Percentiles rank a stretch among this genome's conserved stretches.
phyloP scores from a whole-genome alignment of 37 sponge, comb jelly and placozoan species.

The Spongilla lacustris region DNA sequence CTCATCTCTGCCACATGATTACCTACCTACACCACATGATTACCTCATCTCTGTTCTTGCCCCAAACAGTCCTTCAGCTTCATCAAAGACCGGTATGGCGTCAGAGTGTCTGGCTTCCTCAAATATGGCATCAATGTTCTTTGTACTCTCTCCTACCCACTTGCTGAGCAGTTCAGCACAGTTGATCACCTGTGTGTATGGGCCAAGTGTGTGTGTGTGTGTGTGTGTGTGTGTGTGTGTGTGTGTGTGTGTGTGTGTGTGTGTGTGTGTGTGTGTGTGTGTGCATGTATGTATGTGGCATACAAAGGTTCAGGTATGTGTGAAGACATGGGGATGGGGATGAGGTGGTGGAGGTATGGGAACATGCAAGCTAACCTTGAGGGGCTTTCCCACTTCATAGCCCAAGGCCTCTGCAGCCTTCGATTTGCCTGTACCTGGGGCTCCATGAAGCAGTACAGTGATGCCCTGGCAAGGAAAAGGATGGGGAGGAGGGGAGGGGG shows the following conservation, averaged over 20 bases:
- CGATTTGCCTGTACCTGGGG: constrained; percentile 87
- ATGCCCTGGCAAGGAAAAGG: constrained; percentile 51
- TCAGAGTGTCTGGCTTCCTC: constrained; percentile 66
- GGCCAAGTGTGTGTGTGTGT: background rate
- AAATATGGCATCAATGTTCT: constrained; percentile 85
- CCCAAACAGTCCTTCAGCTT: constrained; percentile 86
- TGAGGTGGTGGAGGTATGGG: too few relatives aligned
- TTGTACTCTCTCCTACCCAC: constrained; percentile 89
- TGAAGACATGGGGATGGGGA: background rate
- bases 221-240: background rate
- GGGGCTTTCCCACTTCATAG: constrained; percentile 89
- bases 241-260: background rate
- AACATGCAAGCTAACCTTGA: constrained; percentile 74
- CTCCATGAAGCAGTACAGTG: constrained; percentile 80
- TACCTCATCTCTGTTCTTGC: constrained; percentile 64
- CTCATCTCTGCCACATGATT: background rate
- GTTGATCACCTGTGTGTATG: constrained; percentile 57
- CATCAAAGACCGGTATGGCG: constrained; percentile 85
- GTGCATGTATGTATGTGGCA: background rate
- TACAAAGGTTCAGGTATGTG: background rate
- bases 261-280: constrained; percentile 13
- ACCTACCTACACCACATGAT: background rate
- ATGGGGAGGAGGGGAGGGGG: too few relatives aligned
- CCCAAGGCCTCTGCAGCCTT: constrained; percentile 87
- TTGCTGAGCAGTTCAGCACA: constrained; percentile 88